Percentiles rank a stretch among this genome's conserved stretches.
These are phyloP conservation scores for Pyrocephalus nanus DNA, from an alignment of 2,797 vertebrate species.

Conservation along the genomic window DNA sequence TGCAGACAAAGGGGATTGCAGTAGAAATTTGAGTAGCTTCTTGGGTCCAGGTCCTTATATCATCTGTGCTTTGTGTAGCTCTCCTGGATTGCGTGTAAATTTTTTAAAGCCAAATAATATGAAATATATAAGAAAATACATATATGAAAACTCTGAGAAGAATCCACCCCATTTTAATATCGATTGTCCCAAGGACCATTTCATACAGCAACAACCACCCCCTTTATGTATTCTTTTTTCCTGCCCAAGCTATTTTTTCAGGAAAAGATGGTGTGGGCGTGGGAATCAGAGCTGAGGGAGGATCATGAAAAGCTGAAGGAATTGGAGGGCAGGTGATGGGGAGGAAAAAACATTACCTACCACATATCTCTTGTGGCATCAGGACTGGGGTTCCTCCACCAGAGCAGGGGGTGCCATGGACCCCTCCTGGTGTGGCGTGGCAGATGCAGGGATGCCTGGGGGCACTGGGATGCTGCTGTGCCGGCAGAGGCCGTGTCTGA, in stretches of 20 bases:
- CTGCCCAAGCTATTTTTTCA: background rate
- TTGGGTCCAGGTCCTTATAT: background rate
- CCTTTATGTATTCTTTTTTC: background rate
- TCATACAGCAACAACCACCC: background rate
- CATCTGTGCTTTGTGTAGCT: background rate
- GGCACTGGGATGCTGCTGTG: background rate
- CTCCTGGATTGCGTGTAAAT: background rate
- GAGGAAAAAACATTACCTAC: background rate
- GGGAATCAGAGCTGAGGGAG: background rate
- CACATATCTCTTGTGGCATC: accelerated
- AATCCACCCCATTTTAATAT: background rate
- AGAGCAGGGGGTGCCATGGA: background rate
- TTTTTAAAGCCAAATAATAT: background rate
- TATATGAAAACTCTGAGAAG: background rate
- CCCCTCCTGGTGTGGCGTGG: background rate
- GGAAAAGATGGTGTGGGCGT: background rate
- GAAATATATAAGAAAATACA: background rate
- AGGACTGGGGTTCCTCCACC: background rate
- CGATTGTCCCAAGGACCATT: background rate
- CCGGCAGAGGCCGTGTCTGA: background rate
- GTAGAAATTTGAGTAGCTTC: background rate
- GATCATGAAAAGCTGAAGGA: background rate
- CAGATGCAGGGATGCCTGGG: background rate
- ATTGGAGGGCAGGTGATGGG: background rate
- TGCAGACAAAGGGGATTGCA: background rate